phyloP scores from a whole-genome alignment of 2,113 vertebrate genomes.

The Plecotus auritus region DNA sequence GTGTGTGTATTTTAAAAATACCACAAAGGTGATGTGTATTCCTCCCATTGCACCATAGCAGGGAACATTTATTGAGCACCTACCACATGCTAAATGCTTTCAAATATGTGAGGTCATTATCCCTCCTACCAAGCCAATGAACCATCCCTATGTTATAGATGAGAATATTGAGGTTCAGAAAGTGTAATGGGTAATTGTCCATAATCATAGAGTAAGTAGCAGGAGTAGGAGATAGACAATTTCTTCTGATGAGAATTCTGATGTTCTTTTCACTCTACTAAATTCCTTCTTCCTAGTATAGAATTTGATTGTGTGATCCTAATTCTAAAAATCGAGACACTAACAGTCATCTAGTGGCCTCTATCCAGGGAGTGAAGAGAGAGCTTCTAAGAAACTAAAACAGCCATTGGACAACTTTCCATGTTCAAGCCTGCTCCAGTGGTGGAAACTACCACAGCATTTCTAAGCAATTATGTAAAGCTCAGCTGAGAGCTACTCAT shows the following conservation, averaged over 20 bases:
- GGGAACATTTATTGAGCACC: background rate
- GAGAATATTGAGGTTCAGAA: background rate
- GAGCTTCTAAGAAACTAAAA: background rate
- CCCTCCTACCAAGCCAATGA: background rate
- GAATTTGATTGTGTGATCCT: background rate
- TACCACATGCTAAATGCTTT: background rate
- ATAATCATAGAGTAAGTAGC: background rate
- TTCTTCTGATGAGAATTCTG: background rate
- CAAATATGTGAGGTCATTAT: background rate
- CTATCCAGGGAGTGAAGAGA: background rate
- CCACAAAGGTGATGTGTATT: background rate
- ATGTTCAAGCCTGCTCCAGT: rapidly evolving
- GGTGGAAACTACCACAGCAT: background rate
- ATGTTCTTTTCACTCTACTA: background rate
- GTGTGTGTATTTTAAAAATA: background rate
- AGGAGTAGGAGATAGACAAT: background rate
- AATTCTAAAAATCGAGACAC: background rate
- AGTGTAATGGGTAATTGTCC: background rate
- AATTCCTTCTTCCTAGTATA: background rate
- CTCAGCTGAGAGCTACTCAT: background rate
- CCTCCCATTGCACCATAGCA: background rate
- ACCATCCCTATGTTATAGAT: background rate
- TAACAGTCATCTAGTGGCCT: background rate
- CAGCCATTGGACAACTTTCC: background rate
- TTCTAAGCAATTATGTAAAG: background rate